These are phyloP conservation scores for Microchrysa polita DNA, from an alignment of 2,888 invertebrate genomes.

Conservation along the genomic window DNA sequence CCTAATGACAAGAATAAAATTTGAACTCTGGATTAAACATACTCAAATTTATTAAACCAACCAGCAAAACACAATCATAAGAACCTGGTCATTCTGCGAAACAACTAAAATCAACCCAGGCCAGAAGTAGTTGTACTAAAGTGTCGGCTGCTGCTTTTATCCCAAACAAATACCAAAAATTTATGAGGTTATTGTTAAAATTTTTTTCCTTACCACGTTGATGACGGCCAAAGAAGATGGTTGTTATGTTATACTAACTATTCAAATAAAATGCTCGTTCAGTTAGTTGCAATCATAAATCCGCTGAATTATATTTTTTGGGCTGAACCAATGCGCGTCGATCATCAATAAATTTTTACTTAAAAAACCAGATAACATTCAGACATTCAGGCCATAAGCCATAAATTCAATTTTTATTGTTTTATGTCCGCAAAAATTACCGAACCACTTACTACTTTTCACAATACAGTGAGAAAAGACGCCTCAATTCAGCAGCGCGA, in stretches of 20 bases:
- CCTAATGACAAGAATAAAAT: no score
- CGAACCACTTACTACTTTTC: slow-evolving; percentile 33
- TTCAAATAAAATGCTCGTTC: no score
- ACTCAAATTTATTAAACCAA: no score
- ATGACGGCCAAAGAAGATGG: not conserved
- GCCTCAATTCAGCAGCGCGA: not conserved
- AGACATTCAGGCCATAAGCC: slow-evolving; percentile 5
- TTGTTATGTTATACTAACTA: not conserved
- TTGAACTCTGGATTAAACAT: no score
- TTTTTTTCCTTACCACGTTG: slow-evolving; percentile 9
- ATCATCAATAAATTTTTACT: slow-evolving; percentile 6
- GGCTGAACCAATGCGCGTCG: not conserved
- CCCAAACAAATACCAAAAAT: slow-evolving; percentile 27
- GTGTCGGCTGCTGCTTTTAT: slow-evolving; percentile 20
- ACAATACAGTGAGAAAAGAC: slow-evolving; percentile 20
- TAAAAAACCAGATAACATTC: slow-evolving; percentile 23
- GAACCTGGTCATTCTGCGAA: no score
- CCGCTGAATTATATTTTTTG: not conserved
- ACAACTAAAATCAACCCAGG: not conserved
- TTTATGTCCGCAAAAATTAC: slow-evolving; percentile 32
- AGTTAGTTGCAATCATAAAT: not conserved
- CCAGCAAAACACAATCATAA: no score
- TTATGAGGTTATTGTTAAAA: slow-evolving; percentile 42
- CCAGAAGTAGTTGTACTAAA: not conserved
- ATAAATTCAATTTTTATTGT: slow-evolving; percentile 36